Evolutionary conservation across 2,888 invertebrate genomes (phyloP).

Genomic region (Meiosimyza decipiens): DNA sequence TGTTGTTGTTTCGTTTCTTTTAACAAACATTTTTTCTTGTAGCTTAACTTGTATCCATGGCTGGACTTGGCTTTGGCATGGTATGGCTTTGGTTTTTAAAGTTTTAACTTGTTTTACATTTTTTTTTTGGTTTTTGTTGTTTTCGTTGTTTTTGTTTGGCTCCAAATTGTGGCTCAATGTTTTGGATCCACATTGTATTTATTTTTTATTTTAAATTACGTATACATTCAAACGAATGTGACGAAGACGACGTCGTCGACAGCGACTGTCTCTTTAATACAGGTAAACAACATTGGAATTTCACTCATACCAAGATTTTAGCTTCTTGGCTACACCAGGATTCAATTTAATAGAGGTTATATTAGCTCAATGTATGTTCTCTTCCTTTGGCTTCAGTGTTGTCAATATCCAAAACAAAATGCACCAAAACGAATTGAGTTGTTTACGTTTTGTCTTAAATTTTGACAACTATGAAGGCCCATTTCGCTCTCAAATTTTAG

Average conservation of each 20-base stretch:
- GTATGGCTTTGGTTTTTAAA: conserved; percentile 23
- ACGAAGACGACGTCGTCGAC: not conserved
- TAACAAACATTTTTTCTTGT: not conserved
- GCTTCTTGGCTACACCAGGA: conserved; percentile 34
- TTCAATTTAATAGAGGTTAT: too few relatives aligned
- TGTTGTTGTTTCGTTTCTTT: conserved; percentile 10
- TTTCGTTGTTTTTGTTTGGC: conserved; percentile 36
- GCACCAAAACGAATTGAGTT: too few relatives aligned
- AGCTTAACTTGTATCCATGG: conserved; percentile 34
- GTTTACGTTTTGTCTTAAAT: too few relatives aligned
- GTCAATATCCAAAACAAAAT: too few relatives aligned
- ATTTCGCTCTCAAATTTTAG: too few relatives aligned
- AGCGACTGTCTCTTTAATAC: conserved; percentile 33
- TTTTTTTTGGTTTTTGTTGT: conserved; percentile 17
- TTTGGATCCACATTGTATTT: conserved; percentile 30
- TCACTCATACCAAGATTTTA: conserved; percentile 51
- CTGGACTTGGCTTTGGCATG: conserved; percentile 30
- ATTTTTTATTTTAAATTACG: conserved; percentile 19
- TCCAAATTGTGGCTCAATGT: conserved; percentile 44
- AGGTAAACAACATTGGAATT: conserved; percentile 56
- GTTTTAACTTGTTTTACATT: conserved; percentile 7
- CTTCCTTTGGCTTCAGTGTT: too few relatives aligned
- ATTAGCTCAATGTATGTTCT: too few relatives aligned
- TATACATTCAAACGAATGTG: not conserved
- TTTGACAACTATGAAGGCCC: too few relatives aligned